A percentile compares a stretch with the other conserved stretches of the same genome.
Evolutionary conservation across 2,797 vertebrate genomes (phyloP).

Genomic region (Labroides dimidiatus): DNA sequence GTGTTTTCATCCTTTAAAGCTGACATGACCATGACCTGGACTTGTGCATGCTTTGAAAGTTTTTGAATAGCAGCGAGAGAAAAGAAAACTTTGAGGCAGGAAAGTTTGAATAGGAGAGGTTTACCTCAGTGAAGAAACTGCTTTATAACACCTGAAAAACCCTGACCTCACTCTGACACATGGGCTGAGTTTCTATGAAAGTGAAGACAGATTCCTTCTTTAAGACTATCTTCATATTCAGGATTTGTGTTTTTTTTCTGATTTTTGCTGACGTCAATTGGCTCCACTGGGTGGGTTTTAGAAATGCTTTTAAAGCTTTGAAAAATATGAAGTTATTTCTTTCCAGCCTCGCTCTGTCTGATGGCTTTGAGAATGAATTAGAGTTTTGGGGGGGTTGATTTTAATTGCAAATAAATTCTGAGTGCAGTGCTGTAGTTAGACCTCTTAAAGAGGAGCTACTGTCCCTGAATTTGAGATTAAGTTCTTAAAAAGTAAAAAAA

Average conservation of each 20-base stretch:
- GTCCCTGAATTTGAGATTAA: neutral
- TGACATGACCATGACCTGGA: neutral
- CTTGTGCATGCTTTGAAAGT: neutral
- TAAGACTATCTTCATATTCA: neutral
- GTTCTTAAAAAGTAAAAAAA: no score
- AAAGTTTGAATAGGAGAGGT: neutral
- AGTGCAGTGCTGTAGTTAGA: no score
- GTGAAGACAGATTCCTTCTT: neutral
- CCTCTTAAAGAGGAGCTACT: no score
- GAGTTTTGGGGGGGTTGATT: no score
- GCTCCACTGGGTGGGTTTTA: neutral
- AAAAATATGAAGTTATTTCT: no score
- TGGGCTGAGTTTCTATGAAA: no score
- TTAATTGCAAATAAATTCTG: no score
- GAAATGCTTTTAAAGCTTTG: no score
- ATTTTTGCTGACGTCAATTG: neutral
- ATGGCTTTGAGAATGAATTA: no score
- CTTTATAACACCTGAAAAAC: neutral
- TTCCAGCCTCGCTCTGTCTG: no score
- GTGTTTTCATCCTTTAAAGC: neutral
- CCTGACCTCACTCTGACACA: neutral
- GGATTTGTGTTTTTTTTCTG: constrained; percentile 5
- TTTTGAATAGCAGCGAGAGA: neutral
- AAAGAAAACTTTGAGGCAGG: no score
- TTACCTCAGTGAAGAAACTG: neutral